Base-by-base conservation (phyloP, 2,888 invertebrate species). In the Conus canariensis region DNA sequence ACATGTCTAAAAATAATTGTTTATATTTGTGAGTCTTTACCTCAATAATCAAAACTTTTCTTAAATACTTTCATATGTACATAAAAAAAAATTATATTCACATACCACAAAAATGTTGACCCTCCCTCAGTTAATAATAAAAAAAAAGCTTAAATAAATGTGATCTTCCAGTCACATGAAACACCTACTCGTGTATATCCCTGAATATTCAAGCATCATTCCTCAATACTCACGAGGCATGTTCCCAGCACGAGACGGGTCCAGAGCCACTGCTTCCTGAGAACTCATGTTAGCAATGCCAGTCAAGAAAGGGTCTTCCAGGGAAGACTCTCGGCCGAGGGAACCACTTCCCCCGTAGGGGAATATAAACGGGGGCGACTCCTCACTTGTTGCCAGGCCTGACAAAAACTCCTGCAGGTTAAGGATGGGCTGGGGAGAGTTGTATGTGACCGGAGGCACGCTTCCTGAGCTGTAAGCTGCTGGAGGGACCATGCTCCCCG, bases 401-500 rank as follows among this genome's bases (percentile, higher is more conserved):
- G 85, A 85, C 30, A 89, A 58, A 25, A 89, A 89, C 83, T 89
- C 89, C 85, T 89, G 89, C 89, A 89, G 70, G 67, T 89, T 89
- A 22, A 89, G 85, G 22, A 89, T 89, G 85, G 89, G 89, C 16
- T 70, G 89, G n/a, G 83, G 74, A 7, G 80, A 83, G 45, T 9
- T 85, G 30, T 85, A 89, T 8, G 89, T n/a, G 10, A 70, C 67
- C 1, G 85, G 83, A 25, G 85, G 67, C 19, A n/a, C 16, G 0
- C 25, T 67, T n/a, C 83, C 83, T 25, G 74, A 70, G n/a, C 56
- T 16, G 16, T 67, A 74, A 0, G 59, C 59, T 25, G 74, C 74
- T 0, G 85, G 70, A 59, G 89, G 59, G 6, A 60, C 83, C 12
- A 64, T 22, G 8, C 30, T 64, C 30, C 88, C 64, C 5, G 70